Evolutionary conservation across 2,888 invertebrate genomes (phyloP), one percentile per base, ranked within the genome.

Genomic region (Pseudococcus jackbeardsleyi): DNA sequence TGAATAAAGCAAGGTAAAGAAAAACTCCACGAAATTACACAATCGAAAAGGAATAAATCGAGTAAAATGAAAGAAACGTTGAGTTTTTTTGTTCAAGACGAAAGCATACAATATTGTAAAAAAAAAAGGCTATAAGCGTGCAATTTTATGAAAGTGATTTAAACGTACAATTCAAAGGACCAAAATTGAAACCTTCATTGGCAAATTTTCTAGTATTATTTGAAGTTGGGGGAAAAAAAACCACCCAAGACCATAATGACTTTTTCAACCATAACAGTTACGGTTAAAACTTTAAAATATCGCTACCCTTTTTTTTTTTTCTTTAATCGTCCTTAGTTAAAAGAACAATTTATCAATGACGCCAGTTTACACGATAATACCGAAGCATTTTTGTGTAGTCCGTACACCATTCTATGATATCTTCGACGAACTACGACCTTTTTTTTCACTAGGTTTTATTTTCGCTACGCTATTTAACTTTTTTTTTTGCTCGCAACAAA

Each of bases 291-390:
- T 72, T 72, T 72, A 72, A 72, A 72, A 72, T 33, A 72, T 72
- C 72, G 72, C 72, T 72, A 72, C 72, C 72, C 72, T 72, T 72
- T 72, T 72, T 72, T 72, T 72, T 72, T 33, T 33, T 33, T 72
- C 72, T 72, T 72, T 72, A 72, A 72, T 72, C 72, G 72, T 72
- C 72, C 72, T 72, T 72, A 72, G 72, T 72, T 72, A 72, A 72
- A 72, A 72, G 72, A 72, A 72, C 72, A 72, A 72, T 72, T 72
- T 72, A 72, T 72, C 72, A 72, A 72, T 72, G 72, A 72, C 72
- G 72, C 72, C 72, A 72, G 72, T 72, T 72, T 72, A 72, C 72
- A 72, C 72, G 72, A 72, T 72, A 72, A 72, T 72, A 33, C 72
- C 33, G 39, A 26, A 72, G 72, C 72, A 72, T 72, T 72, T 72